phyloP scores from a whole-genome alignment of 2,888 invertebrate species.

The Brenthis ino region DNA sequence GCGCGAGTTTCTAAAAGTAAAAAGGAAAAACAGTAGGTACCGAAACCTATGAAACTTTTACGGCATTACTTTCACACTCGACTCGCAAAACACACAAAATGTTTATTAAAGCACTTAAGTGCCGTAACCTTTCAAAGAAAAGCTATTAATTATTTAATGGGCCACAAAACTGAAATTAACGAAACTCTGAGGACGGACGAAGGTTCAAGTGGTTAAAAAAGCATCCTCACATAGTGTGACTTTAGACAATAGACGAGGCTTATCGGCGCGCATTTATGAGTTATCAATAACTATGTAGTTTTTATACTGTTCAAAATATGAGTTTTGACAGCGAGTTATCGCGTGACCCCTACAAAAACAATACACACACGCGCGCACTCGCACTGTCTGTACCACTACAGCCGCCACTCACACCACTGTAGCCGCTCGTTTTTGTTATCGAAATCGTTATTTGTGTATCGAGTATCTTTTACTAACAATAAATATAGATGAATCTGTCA shows the following conservation, averaged over 20 bases:
- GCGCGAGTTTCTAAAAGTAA: no score
- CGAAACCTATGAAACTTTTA: not conserved
- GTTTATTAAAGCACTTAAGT: slow-evolving; percentile 29
- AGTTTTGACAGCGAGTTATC: slow-evolving; percentile 51
- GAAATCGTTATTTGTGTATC: slow-evolving; percentile 5
- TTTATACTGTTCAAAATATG: slow-evolving; percentile 24
- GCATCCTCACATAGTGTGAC: slow-evolving; percentile 31
- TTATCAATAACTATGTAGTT: slow-evolving; percentile 14
- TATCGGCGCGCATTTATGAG: slow-evolving; percentile 22
- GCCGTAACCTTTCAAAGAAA: slow-evolving; percentile 51
- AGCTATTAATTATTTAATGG: slow-evolving; percentile 60
- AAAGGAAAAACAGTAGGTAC: no score
- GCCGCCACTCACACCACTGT: slow-evolving; percentile 38
- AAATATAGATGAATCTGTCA: slow-evolving; percentile 18
- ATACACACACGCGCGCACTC: slow-evolving; percentile 2
- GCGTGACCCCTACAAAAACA: slow-evolving; percentile 50
- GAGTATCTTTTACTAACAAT: slow-evolving; percentile 16
- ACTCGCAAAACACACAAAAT: slow-evolving; percentile 18
- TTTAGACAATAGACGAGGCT: slow-evolving; percentile 17
- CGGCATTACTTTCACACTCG: slow-evolving; percentile 16
- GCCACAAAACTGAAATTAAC: slow-evolving; percentile 54
- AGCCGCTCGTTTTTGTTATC: slow-evolving; percentile 15
- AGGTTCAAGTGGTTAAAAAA: slow-evolving; percentile 57
- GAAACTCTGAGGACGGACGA: slow-evolving; percentile 59
- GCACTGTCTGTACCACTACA: slow-evolving; percentile 8